phyloP scores from a whole-genome alignment of 2,888 invertebrate genomes.

The Cerceris rybyensis region DNA sequence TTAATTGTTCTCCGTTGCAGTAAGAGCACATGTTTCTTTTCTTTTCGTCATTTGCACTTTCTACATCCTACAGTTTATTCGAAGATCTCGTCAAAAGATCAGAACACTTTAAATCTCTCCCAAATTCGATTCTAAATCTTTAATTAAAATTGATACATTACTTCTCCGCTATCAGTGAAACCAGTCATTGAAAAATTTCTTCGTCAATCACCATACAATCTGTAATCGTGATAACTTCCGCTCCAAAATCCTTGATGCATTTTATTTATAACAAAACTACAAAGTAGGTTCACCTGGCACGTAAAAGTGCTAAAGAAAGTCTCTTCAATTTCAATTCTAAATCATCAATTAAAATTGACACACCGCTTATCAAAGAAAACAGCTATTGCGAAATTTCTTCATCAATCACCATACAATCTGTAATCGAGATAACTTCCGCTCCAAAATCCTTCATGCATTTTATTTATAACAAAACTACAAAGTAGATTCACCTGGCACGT shows the following conservation, averaged over 20 bases:
- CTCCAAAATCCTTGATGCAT: background rate
- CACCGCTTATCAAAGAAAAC: background rate
- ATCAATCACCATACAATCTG: too few relatives aligned
- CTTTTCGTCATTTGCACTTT: too few relatives aligned
- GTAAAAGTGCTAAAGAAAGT: constrained; percentile 39
- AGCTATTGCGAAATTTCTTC: background rate
- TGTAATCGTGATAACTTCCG: background rate
- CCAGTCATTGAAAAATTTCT: background rate
- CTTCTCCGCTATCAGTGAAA: background rate
- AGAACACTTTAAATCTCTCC: constrained; percentile 1
- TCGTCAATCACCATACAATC: too few relatives aligned
- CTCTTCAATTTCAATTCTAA: too few relatives aligned
- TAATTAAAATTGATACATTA: too few relatives aligned
- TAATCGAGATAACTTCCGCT: background rate
- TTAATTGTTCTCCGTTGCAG: background rate
- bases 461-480: constrained; percentile 50
- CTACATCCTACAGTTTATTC: too few relatives aligned
- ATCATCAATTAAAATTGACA: too few relatives aligned
- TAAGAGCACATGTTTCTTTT: background rate
- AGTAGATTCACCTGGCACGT: constrained; percentile 54
- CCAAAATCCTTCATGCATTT: background rate
- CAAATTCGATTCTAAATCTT: too few relatives aligned
- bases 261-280: constrained; percentile 24
- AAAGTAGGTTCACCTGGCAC: constrained; percentile 60
- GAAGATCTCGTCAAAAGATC: too few relatives aligned